phyloP scores from a whole-genome alignment of 2,113 vertebrate species.

The Bos javanicus region DNA sequence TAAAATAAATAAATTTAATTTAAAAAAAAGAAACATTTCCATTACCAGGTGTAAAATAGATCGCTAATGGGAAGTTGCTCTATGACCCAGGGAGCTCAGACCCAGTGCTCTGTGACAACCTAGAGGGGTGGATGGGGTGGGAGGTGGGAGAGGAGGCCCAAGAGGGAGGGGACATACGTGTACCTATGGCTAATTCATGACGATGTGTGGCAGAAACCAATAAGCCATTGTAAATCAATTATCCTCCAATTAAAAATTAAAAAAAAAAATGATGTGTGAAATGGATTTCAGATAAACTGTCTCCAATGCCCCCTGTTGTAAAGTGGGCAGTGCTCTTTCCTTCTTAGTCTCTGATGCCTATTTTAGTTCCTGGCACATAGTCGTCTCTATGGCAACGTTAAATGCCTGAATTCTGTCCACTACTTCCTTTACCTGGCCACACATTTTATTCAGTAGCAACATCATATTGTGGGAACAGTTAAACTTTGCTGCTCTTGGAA shows the following conservation, averaged over 20 bases:
- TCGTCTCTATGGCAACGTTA: neutral
- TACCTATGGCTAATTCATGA: too few species aligned
- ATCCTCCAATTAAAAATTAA: neutral
- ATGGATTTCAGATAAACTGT: neutral
- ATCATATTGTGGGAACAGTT: neutral
- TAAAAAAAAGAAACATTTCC: neutral
- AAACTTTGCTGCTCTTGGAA: neutral
- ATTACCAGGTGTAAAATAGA: neutral
- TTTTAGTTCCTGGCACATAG: neutral
- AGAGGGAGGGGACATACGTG: too few species aligned
- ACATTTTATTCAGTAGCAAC: neutral
- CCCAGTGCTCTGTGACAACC: too few species aligned
- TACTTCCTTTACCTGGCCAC: neutral
- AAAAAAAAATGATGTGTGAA: neutral
- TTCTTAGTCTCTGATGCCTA: neutral
- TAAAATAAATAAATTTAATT: too few species aligned
- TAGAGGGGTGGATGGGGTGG: too few species aligned
- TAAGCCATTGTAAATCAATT: too few species aligned
- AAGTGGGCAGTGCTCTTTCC: neutral
- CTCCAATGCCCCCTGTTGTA: neutral
- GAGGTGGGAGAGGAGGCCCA: too few species aligned
- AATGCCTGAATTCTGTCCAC: neutral
- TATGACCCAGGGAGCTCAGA: too few species aligned
- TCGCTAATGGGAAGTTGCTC: neutral
- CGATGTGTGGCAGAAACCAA: too few species aligned